Evolutionary conservation across 53 echinoderm and acorn worm genomes (phyloP), one percentile per base, ranked within the genome.

Genomic region (Pentamera pediparva): DNA sequence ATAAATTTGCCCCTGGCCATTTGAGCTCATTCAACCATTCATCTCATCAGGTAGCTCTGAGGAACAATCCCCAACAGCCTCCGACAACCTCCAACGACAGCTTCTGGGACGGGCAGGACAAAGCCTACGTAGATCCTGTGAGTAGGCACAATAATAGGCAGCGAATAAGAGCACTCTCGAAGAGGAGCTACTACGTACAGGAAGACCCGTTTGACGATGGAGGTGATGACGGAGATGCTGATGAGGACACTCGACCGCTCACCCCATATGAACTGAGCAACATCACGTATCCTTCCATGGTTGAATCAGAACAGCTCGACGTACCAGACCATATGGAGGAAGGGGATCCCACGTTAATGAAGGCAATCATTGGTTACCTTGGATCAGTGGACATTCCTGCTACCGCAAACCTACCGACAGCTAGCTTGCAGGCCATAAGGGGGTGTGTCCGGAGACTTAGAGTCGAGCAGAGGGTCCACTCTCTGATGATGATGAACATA

Each of bases 311-410:
- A 12, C 39, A 76, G 40, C n/a, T 61, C 6, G 18, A 45, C 26
- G 38, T 25, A 10, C 21, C 78, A 50, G 39, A 52, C 4, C 12
- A 54, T 12, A 11, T 72, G n/a, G 34, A 34, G 22, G 54, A 54
- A 8, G 35, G n/a, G 20, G 37, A 72, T 4, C 54, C 73, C 2
- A 33, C 17, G 2, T 49, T 12, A 5, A 19, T 72, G 22, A 35
- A 13, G 4, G 92, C 83, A 18, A 72, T 98, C 10, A 86, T 98
- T 43, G 98, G 98, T 28, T 98, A 98, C 53, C 78, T 98, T 3
- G 98, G 98, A 4, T 98, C 98, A 33, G 92, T 98, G 70, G 92
- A 98, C 45, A 98, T 98, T 48, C 98, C 98, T 32, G 91, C 98
- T 6, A 85, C 91, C 3, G 98, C 98, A 9, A 98, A 98, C 56